Base-by-base conservation (phyloP, 2,888 invertebrate genomes). In the Sipha maydis region DNA sequence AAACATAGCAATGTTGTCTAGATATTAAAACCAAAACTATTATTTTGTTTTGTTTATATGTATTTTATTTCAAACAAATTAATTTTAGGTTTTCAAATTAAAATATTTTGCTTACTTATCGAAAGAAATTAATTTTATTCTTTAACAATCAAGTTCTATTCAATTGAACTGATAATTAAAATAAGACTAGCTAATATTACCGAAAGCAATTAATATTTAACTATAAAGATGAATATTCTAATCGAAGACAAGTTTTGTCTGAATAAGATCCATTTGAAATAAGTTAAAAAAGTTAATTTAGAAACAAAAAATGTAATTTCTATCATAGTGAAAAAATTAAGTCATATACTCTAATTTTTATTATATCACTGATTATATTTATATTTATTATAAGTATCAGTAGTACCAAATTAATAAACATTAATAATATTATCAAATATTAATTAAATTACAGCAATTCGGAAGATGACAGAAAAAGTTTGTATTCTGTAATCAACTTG, bases 361-460 rank as follows among this genome's bases (percentile, higher is more conserved):
- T n/a, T n/a, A n/a, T n/a, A n/a, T n/a, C n/a, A n/a, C n/a, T n/a
- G n/a, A n/a, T n/a, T n/a, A n/a, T n/a, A n/a, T n/a, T n/a, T n/a
- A 14, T 17, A 5, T 14, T 48, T 1, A 48, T 48, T 48, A 9
- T 48, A 48, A 48, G 11, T 48, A 48, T 14, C 41, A 41, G 2
- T 48, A 48, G 2, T 2, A 48, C 3, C 3, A 48, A 1, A 14
- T 14, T 2, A 48, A 48, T 48, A 2, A 48, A 48, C 14, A 14
- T 11, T 14, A 28, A 71, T 28, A 28, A 71, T 21, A 31, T 31
- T 17, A 71, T 28, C n/a, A 71, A 71, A 17, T 17, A 71, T 28
- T 31, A 71, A 69, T 69, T 21, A 41, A 80, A 28, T 21, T 85
- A 41, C 31, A 85, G 77, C 7, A 31, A 41, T 76, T 67, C 48